Base-by-base conservation (phyloP, 64 coral and sea anemone genomes). In the Astreopora myriophthalma region DNA sequence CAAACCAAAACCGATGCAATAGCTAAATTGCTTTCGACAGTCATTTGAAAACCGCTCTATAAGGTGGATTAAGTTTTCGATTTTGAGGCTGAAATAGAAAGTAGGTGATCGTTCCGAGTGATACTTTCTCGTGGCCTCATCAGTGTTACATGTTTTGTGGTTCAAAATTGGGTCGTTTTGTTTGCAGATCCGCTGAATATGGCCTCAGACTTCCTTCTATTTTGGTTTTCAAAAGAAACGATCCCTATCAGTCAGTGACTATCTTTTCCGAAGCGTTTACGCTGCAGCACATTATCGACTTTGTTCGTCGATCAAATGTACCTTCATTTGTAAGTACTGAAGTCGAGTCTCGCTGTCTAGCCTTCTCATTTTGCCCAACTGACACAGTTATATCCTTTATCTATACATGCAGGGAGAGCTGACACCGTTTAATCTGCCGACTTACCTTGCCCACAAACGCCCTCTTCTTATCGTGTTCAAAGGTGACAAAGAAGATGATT, bases 391-490 rank as follows among this genome's bases (percentile, higher is more conserved):
- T 46, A 46, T 46, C 42, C 31, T 55, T 20, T 14, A 19, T 22
- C 19, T 31, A 12, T 20, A 8, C 34, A 62, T 74, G 8, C 80
- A 92, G 90, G 90, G 90, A 27, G 80, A 92, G 70, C 46, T 92
- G 20, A 92, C 90, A 29, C 90, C 90, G 3, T 30, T 92, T 9
- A 92, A 92, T 31, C 80, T 92, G 61, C 90, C 90, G 22, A 38
- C 61, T 71, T 92, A 92, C 81, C 29, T 75, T 27, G 42, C 24
- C 3, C 42, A 92, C 34, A 29, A 71, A 5, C 80, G 80, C 20
- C 90, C 90, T n/a, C 52, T 92, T 11, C 70, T 92, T 16, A 86
- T 92, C 25, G 90, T 79, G 10, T 92, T 92, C 33, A 58, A 80
- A 86, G 25, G 39, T 51, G 48, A 73, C 23, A 52, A 24, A 4